phyloP scores from a whole-genome alignment of 2,888 invertebrate species.

The Augiades crinisus region DNA sequence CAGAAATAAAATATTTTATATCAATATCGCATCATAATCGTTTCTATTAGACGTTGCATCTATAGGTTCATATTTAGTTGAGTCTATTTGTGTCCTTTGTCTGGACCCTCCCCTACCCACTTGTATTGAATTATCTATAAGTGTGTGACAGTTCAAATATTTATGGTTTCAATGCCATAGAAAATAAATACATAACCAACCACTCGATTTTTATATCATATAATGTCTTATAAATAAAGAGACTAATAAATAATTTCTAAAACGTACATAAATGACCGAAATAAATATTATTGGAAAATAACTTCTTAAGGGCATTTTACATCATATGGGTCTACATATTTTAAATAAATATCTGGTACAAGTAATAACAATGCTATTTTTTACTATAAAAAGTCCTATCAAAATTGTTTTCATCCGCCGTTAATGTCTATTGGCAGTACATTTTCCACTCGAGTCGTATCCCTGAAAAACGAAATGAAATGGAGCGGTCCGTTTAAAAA shows the following conservation, averaged over 20 bases:
- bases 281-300: no score
- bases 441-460: not conserved
- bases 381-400: no score
- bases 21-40: not conserved
- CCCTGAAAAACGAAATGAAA: slow-evolving; percentile 7
- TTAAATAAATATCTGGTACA: no score
- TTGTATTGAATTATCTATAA: no score
- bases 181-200: not conserved
- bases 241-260: no score
- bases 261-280: no score
- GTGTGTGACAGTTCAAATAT: slow-evolving; percentile 29
- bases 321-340: no score
- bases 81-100: slow-evolving; percentile 43
- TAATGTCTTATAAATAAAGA: no score
- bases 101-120: slow-evolving; percentile 34
- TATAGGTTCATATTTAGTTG: slow-evolving; percentile 34
- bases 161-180: slow-evolving; percentile 2
- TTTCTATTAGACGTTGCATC: not conserved
- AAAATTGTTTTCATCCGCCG: no score
- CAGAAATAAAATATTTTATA: not conserved
- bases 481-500: slow-evolving; percentile 17
- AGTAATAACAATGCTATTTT: no score
- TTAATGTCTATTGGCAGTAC: not conserved
- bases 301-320: no score
- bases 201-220: not conserved